A percentile compares a stretch with the other conserved stretches of the same genome.
These are phyloP conservation scores for Lindbergichthys nudifrons DNA, from an alignment of 2,797 vertebrate species.

Conservation along the genomic window DNA sequence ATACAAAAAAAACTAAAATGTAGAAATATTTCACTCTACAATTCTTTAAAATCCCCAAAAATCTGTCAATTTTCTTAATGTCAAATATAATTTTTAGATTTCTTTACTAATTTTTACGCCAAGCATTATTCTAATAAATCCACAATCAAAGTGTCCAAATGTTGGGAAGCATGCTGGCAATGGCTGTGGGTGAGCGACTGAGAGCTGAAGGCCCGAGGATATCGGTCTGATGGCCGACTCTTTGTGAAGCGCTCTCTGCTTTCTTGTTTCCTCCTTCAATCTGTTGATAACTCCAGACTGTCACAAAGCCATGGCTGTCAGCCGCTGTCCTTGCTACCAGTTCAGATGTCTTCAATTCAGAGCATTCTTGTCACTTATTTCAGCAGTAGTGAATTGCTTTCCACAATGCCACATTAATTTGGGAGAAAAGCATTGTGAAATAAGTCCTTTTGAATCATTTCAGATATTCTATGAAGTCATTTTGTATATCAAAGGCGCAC, in stretches of 20 bases:
- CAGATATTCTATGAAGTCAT: conserved; percentile 67
- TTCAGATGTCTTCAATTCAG: conserved; percentile 68
- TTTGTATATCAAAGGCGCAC: conserved; percentile 67
- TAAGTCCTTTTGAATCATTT: conserved; percentile 75
- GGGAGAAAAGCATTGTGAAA: conserved; percentile 60
- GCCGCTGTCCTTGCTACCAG: conserved; percentile 62
- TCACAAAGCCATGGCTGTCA: conserved; percentile 63
- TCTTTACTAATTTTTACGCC: conserved; percentile 1
- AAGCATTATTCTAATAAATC: conserved; percentile 56
- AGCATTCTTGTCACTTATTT: conserved; percentile 65
- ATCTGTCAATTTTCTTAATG: not conserved
- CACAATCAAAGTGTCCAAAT: conserved; percentile 51
- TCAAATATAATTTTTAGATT: not conserved
- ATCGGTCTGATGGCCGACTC: conserved; percentile 67
- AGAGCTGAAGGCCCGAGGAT: conserved; percentile 84
- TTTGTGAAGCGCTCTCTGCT: conserved; percentile 65
- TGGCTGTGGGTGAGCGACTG: conserved; percentile 94
- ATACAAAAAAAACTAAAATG: no score
- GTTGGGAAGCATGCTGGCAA: conserved; percentile 90
- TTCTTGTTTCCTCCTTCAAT: conserved; percentile 63
- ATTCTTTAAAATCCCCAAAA: no score
- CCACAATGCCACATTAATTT: conserved; percentile 66
- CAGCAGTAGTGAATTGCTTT: conserved; percentile 63
- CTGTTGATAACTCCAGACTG: conserved; percentile 66
- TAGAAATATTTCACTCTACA: no score